Evolutionary conservation across 2,888 invertebrate genomes (phyloP), one percentile per base, ranked within the genome.

Genomic region (Atrina japonica): DNA sequence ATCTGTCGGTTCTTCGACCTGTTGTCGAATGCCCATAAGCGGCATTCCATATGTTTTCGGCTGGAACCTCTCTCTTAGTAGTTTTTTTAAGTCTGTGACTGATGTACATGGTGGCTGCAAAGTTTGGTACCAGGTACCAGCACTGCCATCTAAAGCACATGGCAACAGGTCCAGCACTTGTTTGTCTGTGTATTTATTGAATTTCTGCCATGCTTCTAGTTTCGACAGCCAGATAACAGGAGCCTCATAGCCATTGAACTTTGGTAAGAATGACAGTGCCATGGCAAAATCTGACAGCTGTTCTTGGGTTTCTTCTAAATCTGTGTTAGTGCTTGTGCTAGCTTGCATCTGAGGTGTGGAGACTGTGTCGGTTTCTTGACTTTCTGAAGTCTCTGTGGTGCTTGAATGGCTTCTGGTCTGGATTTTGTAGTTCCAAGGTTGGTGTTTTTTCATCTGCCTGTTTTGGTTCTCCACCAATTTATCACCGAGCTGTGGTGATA

Each of bases 211-310:
- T 3, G 49, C 49, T 6, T 49, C 49, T 11, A 49, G 18, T 49
- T 49, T 49, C 3, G 49, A 49, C 6, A 49, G 2, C 49, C 49
- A 49, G 18, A 49, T 49, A 21, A 49, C 49, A 21, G 49, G 49
- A 16, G 49, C 2, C 18, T 49, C 49, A 2, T 21, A 49, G 7
- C 21, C n/a, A n/a, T n/a, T n/a, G n/a, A n/a, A n/a, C n/a, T n/a
- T n/a, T n/a, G n/a, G n/a, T n/a, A n/a, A n/a, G 23, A 18, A 25
- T 49, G 49, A 49, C 21, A 14, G 5, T 49, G 1, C 23, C 23
- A 11, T 25, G 49, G 21, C 49, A 25, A 21, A 49, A 49, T 49
- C 49, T n/a, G n/a, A n/a, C n/a, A n/a, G n/a, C n/a, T n/a, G n/a
- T n/a, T n/a, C n/a, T n/a, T n/a, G n/a, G n/a, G n/a, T n/a, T n/a